These are phyloP conservation scores for Rhizomys pruinosus DNA, from an alignment of 2,113 vertebrate genomes.

Conservation along the genomic window DNA sequence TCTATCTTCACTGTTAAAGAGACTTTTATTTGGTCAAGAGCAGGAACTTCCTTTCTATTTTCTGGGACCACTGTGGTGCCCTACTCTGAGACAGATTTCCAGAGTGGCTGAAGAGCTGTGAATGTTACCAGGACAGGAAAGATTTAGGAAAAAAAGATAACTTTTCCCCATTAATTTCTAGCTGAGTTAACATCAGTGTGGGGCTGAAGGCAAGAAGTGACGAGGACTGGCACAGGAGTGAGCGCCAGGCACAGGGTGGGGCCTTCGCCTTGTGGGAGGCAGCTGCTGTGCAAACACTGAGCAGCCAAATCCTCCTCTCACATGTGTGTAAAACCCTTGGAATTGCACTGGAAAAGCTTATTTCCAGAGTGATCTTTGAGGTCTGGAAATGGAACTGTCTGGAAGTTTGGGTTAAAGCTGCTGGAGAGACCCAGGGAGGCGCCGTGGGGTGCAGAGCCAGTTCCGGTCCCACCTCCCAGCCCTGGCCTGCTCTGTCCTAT, in stretches of 20 bases:
- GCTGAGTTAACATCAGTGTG: background rate
- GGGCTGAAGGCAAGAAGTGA: background rate
- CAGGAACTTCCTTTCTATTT: background rate
- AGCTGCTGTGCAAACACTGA: background rate
- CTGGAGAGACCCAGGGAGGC: background rate
- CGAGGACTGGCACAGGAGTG: background rate
- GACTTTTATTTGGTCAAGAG: background rate
- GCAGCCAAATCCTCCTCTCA: slow-evolving; percentile 43
- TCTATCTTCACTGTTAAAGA: background rate
- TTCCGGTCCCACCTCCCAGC: background rate
- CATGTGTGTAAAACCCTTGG: slow-evolving; percentile 71
- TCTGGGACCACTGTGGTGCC: rapidly evolving
- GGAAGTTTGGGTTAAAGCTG: slow-evolving; percentile 7
- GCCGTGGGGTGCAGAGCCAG: background rate
- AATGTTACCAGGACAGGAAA: background rate
- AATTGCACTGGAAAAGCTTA: slow-evolving; percentile 69
- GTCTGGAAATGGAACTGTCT: slow-evolving; percentile 60
- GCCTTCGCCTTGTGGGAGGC: background rate
- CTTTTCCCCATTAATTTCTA: background rate
- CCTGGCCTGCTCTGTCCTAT: background rate
- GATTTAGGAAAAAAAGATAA: background rate
- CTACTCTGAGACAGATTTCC: background rate
- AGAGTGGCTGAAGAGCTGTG: background rate
- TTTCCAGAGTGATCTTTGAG: slow-evolving; percentile 74
- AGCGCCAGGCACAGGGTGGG: background rate